phyloP scores from a whole-genome alignment of 2,797 vertebrate genomes.

The Periparus ater region DNA sequence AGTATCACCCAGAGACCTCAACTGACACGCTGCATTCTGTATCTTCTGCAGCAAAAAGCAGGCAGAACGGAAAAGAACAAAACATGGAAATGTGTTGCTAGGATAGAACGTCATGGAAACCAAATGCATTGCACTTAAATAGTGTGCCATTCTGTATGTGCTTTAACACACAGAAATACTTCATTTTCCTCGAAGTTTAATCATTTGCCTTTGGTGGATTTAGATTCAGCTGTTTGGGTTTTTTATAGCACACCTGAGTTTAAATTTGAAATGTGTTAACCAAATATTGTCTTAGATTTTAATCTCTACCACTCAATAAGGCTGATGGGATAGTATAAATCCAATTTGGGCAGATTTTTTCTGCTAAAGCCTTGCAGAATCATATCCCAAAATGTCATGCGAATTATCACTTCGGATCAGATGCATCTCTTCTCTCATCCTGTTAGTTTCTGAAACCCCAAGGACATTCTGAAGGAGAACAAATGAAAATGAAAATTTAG shows the following conservation, averaged over 20 bases:
- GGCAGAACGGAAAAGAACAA: background rate
- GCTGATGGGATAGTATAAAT: background rate
- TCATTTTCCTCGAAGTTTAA: background rate
- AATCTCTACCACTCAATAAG: background rate
- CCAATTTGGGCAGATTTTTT: background rate
- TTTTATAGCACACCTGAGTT: background rate
- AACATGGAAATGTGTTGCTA: conserved; percentile 25
- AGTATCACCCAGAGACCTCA: conserved; percentile 10
- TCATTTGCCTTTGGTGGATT: background rate
- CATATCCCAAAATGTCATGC: background rate
- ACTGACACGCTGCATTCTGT: background rate
- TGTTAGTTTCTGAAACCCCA: background rate
- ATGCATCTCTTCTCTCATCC: background rate
- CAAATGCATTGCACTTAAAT: background rate
- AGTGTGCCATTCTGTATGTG: background rate
- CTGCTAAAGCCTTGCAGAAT: background rate
- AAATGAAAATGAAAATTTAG: conserved; percentile 24
- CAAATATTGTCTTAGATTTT: background rate
- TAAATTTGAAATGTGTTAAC: background rate
- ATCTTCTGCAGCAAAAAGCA: conserved; percentile 31
- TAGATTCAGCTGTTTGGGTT: background rate
- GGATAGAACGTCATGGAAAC: conserved; percentile 29
- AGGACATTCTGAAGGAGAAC: conserved; percentile 45
- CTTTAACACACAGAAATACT: background rate
- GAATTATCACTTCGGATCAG: background rate